Base-by-base conservation (phyloP, 2,113 vertebrate species). In the Leucopsar rothschildi region DNA sequence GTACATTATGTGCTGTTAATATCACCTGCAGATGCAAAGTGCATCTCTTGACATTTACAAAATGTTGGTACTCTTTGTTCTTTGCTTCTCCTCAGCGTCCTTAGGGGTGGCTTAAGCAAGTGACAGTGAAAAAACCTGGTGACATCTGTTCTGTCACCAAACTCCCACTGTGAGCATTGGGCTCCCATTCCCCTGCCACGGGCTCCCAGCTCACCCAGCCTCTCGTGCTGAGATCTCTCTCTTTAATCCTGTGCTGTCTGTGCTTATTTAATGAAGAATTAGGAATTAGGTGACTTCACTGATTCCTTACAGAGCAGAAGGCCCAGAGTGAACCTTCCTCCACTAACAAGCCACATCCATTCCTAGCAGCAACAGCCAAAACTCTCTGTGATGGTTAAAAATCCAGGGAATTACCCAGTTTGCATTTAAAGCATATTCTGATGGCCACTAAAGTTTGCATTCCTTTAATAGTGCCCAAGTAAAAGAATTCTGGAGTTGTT, bases 31-130 rank as follows among this genome's bases (percentile, higher is more conserved):
- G 87, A 37, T 23, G 8, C 87, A 33, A 49, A 90, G 59, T 33
- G 33, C 75, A 65, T 92, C 96, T 76, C 70, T 21, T 87, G 93
- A 93, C 93, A 93, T 95, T 91, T 93, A 52, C 78, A 45, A 5
- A 84, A 49, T 16, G 49, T 50, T 71, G 70, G 49, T 8, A 15
- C 5, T 7, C 71, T 57, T 60, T 71, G 75, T 90, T 92, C 85
- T 72, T 61, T n/a, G 45, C 63, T 47, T 61, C 66, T 84, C 70
- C 84, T 90, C 5, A 1, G 33, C 13, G 0, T 29, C 44, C 45
- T n/a, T 28, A 24, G 40, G 76, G 59, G 12, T 23, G 64, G 71
- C 65, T 80, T 19, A 2, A 85, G 42, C 12, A 20, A 47, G 63
- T 17, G 75, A 33, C 29, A 50, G 25, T n/a, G 82, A 15, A 7